These are phyloP conservation scores for Entelurus aequoreus DNA, from an alignment of 2,113 vertebrate species.

Conservation along the genomic window DNA sequence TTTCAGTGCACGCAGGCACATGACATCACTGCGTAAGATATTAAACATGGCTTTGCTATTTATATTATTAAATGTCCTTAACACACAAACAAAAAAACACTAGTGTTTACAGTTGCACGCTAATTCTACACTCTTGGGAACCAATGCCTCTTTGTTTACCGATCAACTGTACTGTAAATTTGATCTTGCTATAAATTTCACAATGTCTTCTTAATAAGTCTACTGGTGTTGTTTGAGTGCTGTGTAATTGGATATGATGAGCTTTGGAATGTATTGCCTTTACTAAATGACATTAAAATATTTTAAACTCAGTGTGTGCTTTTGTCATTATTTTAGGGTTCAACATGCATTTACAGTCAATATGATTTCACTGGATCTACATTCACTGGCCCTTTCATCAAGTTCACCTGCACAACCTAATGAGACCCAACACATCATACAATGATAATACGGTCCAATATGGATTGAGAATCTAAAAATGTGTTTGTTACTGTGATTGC, in stretches of 20 bases:
- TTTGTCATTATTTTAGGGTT: not conserved
- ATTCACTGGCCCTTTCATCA: not conserved
- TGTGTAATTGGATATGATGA: not conserved
- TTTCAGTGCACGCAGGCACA: no score
- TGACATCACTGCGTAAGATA: no score
- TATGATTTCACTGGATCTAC: not conserved
- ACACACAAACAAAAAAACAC: slow-evolving; percentile 6
- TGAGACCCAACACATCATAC: not conserved
- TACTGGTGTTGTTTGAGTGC: not conserved
- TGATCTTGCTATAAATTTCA: not conserved
- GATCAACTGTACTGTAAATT: slow-evolving; percentile 7
- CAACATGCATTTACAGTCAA: not conserved
- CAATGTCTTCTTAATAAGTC: not conserved
- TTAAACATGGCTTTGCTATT: no score
- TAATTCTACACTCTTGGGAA: not conserved
- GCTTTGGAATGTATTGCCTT: not conserved
- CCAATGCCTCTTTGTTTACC: not conserved
- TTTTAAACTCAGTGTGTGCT: not conserved
- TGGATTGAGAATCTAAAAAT: not conserved
- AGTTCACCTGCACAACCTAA: not conserved
- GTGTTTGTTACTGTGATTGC: not conserved
- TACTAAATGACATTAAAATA: slow-evolving; percentile 41
- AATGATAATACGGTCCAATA: not conserved
- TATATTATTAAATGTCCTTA: no score
- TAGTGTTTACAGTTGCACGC: not conserved